phyloP scores from a whole-genome alignment of 2,888 invertebrate genomes.

The Archips xylosteana region DNA sequence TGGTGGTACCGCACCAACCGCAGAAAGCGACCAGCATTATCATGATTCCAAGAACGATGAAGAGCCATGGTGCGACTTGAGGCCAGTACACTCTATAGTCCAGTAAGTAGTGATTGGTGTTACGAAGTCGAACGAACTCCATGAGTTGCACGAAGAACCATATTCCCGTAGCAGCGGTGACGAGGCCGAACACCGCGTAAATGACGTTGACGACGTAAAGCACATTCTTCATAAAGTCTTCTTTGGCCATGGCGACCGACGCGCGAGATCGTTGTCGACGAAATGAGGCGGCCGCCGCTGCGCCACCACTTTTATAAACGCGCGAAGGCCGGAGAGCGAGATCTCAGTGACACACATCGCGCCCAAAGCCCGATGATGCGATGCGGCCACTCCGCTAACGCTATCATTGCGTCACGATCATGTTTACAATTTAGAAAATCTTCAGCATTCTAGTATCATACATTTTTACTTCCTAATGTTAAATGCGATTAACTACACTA shows the following conservation, averaged over 20 bases:
- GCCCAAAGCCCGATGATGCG: constrained; percentile 32
- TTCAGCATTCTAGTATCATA: constrained; percentile 1
- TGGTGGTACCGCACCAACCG: constrained; percentile 76
- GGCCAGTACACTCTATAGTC: constrained; percentile 82
- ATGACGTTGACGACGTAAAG: constrained; percentile 76
- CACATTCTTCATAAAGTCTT: constrained; percentile 73
- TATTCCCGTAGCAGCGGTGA: constrained; percentile 76
- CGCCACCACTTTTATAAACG: constrained; percentile 76
- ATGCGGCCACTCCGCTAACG: constrained; percentile 16
- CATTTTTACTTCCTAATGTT: constrained; percentile 22
- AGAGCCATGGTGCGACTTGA: constrained; percentile 81
- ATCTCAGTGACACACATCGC: constrained; percentile 40
- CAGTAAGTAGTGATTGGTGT: constrained; percentile 77
- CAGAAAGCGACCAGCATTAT: constrained; percentile 77
- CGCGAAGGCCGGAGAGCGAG: constrained; percentile 56
- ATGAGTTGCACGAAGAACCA: constrained; percentile 81
- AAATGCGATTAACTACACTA: constrained; percentile 37
- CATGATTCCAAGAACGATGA: constrained; percentile 73
- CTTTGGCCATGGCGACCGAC: constrained; percentile 67
- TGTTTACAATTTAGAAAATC: constrained; percentile 21
- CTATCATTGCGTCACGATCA: constrained; percentile 34
- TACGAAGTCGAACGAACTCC: constrained; percentile 75
- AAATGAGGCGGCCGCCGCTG: constrained; percentile 70
- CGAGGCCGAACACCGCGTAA: constrained; percentile 77
- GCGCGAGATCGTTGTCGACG: constrained; percentile 62